Conservation (phyloP, 2,888 invertebrate species). For the Panopea generosa region DNA sequence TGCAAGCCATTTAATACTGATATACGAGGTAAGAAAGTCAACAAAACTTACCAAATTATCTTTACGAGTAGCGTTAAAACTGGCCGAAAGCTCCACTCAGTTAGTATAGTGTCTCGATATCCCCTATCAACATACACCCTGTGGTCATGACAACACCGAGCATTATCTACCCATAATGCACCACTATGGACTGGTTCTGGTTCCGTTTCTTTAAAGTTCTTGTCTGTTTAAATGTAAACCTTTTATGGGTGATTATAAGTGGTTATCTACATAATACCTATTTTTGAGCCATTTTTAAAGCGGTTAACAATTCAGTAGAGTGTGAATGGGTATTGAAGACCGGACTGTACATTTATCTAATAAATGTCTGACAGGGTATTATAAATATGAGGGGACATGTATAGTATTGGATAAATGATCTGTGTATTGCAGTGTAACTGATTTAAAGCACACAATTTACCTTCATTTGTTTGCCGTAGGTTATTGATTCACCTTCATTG, state of each 20-base stretch:
- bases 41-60: conserved; percentile 54
- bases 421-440: too few species aligned
- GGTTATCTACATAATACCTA: conserved; percentile 15
- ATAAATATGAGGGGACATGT: conserved; percentile 9
- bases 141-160: conserved; percentile 74
- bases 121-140: conserved; percentile 73
- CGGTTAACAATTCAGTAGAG: conserved; percentile 16
- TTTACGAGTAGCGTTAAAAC: conserved; percentile 18
- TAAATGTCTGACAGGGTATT: too few species aligned
- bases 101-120: conserved; percentile 17
- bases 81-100: conserved; percentile 38
- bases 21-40: conserved; percentile 36
- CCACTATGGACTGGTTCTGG: conserved; percentile 34
- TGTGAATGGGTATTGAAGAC: conserved; percentile 12
- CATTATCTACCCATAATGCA: conserved; percentile 67
- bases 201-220: conserved; percentile 44
- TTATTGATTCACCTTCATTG: too few species aligned
- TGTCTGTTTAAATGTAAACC: conserved; percentile 43
- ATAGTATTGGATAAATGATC: conserved; percentile 1
- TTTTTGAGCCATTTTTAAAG: conserved; percentile 10
- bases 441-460: too few species aligned
- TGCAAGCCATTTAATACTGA: background rate
- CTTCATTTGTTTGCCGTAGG: too few species aligned
- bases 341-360: background rate
- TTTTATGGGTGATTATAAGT: conserved; percentile 21